phyloP scores from a whole-genome alignment of 2,888 invertebrate species.

The Linyphia triangularis region DNA sequence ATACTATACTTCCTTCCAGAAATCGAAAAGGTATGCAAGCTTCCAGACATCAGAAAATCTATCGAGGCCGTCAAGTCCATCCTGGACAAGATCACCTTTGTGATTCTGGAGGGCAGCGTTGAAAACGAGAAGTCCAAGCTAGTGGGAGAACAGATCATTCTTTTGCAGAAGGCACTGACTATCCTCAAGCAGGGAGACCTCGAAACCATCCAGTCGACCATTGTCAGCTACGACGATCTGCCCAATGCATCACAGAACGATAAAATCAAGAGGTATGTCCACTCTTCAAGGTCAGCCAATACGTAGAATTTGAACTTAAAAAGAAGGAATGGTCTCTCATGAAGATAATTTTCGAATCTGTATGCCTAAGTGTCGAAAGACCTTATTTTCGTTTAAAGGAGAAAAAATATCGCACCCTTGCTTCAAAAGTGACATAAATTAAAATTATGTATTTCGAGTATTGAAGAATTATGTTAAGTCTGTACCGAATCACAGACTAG shows the following conservation, averaged over 20 bases:
- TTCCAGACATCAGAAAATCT: neutral
- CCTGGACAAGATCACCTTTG: constrained; percentile 10
- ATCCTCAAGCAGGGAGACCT: constrained; percentile 36
- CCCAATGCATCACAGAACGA: constrained; percentile 11
- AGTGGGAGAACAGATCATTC: constrained; percentile 32
- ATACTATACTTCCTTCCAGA: constrained; percentile 1
- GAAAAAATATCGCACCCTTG: too few relatives aligned
- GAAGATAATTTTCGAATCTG: too few relatives aligned
- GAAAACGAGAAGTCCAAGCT: neutral
- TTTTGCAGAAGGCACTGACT: constrained; percentile 25
- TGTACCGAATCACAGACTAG: too few relatives aligned
- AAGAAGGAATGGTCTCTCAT: too few relatives aligned
- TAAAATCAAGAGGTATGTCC: constrained; percentile 54
- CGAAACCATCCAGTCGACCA: constrained; percentile 43
- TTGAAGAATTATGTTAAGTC: too few relatives aligned
- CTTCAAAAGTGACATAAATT: too few relatives aligned
- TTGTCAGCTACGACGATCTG: constrained; percentile 65
- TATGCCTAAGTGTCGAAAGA: too few relatives aligned
- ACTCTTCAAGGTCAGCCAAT: neutral
- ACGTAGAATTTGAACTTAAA: too few relatives aligned
- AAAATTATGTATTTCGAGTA: too few relatives aligned
- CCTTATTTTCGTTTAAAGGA: too few relatives aligned
- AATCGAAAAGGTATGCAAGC: constrained; percentile 1
- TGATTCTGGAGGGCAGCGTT: neutral
- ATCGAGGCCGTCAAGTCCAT: neutral